Percentiles rank a stretch among this genome's conserved stretches.
These are phyloP conservation scores for Spilosoma lubricipeda DNA, from an alignment of 2,888 invertebrate genomes.

Conservation along the genomic window DNA sequence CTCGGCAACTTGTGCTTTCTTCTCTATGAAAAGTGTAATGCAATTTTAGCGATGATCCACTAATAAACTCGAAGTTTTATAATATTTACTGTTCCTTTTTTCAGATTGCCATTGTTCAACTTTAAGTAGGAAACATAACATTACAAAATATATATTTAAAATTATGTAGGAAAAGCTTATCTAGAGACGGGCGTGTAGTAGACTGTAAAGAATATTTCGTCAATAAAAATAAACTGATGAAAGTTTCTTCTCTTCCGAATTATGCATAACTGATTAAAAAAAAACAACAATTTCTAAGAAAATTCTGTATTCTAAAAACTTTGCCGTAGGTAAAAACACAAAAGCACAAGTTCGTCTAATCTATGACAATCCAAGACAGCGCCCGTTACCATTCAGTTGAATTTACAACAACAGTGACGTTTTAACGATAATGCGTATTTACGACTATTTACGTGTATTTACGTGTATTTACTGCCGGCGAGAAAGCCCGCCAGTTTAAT, in stretches of 20 bases:
- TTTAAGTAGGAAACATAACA: not conserved
- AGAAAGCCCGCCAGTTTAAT: conserved; percentile 84
- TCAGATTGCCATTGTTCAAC: not conserved
- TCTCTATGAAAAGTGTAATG: not conserved
- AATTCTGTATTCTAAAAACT: not conserved
- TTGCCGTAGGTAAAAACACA: conserved; percentile 3
- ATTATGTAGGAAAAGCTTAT: not conserved
- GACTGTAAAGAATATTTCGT: too few relatives aligned
- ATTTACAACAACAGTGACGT: conserved; percentile 82
- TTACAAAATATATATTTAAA: too few relatives aligned
- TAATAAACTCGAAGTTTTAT: not conserved
- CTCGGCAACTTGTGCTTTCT: not conserved
- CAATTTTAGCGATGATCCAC: not conserved
- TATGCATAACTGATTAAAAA: not conserved
- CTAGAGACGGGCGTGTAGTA: not conserved
- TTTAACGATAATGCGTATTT: conserved; percentile 86
- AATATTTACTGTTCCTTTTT: not conserved
- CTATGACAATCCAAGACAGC: conserved; percentile 62
- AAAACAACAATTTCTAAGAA: not conserved
- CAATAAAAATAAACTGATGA: not conserved
- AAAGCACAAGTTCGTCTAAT: conserved; percentile 29
- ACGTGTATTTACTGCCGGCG: conserved; percentile 80
- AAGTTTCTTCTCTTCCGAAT: not conserved
- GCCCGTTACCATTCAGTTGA: conserved; percentile 66
- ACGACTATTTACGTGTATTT: conserved; percentile 84